These are phyloP conservation scores for Neodiprion lecontei DNA, from an alignment of 1,140 invertebrate genomes.

Conservation along the genomic window DNA sequence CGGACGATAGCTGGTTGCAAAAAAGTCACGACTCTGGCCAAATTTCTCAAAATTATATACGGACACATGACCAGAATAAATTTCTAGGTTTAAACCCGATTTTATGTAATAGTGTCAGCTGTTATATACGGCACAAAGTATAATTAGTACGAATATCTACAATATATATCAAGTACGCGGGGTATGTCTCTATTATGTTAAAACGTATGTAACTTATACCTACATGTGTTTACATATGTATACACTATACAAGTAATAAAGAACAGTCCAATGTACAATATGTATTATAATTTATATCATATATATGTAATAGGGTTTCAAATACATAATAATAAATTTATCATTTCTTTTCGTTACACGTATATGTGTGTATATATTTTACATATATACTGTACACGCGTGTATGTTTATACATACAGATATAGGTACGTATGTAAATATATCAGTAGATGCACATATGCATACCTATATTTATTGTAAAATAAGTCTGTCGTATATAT, in stretches of 20 bases:
- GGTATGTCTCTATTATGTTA: no score
- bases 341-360: background rate
- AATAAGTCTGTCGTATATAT: slow-evolving; percentile 52
- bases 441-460: no score
- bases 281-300: background rate
- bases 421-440: background rate
- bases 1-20: no score
- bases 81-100: background rate
- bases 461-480: slow-evolving; percentile 22
- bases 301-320: background rate
- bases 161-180: no score
- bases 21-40: no score
- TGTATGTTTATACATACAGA: background rate
- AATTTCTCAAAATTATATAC: no score
- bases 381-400: no score
- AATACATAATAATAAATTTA: background rate
- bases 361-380: background rate
- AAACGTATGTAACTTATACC: no score
- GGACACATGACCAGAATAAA: background rate
- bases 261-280: slow-evolving; percentile 3
- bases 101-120: slow-evolving; percentile 2
- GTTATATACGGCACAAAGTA: background rate
- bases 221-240: background rate
- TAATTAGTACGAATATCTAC: background rate
- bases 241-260: slow-evolving; percentile 1